Base-by-base conservation (phyloP, 2,113 vertebrate species). In the Colius striatus region DNA sequence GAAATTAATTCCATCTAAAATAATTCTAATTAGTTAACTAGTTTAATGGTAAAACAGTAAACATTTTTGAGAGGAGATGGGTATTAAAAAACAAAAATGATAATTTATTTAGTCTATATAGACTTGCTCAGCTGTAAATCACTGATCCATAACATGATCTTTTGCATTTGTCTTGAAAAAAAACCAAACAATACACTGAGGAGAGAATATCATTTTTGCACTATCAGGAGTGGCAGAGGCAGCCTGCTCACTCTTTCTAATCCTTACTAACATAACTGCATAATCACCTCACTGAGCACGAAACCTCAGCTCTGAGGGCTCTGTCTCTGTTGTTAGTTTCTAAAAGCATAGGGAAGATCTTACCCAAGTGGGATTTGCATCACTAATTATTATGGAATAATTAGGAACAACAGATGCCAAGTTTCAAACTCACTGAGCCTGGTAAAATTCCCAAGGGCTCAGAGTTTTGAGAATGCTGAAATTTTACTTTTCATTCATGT, bases 361-460 rank as follows among this genome's bases (percentile, higher is more conserved):
- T 88, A 79, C 84, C 90, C 55, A 63, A 74, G 78, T 38, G 82
- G 72, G 94, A 96, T 93, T 90, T 96, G 87, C 82, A 94, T 90
- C 75, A 75, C 93, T 96, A 96, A 96, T 97, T 93, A 94, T 92
- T 93, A 95, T 60, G 43, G 82, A 93, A 95, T 95, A 96, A 97
- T 97, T 93, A 95, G 85, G 72, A 79, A 92, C 65, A 95, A 74
- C 94, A 96, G 92, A 93, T 96, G 90, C 87, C 87, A 93, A 88
- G 79, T 92, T 95, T 45, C 88, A 85, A 95, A 95, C 94, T 95
- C 60, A 45, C 72, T n/a, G 51, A 95, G 82, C 82, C 82, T 68
- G 36, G 43, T 29, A 48, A 80, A 86, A 90, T 71, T 93, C 90
- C 45, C 92, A 86, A 25, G 78, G 76, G 93, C 38, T 88, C 2